A percentile compares a stretch with the other conserved stretches of the same genome.
phyloP scores from a whole-genome alignment of 2,888 invertebrate species.

The Platerodrilus igneus region DNA sequence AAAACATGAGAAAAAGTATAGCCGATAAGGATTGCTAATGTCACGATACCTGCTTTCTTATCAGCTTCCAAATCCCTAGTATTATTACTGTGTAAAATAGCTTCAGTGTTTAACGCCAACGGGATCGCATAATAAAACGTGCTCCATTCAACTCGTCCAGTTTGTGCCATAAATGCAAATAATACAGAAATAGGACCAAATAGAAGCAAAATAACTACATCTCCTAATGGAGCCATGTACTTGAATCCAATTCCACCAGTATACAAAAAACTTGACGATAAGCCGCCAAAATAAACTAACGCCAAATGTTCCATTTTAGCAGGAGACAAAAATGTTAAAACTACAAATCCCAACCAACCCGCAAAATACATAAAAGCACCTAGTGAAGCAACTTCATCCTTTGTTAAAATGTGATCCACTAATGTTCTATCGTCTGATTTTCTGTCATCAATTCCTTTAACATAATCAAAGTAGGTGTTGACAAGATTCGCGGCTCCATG shows the following conservation, averaged over 20 bases:
- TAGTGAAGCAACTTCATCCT: constrained; percentile 78
- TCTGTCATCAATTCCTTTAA: constrained; percentile 91
- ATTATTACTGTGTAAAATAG: constrained; percentile 92
- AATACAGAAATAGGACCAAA: constrained; percentile 93
- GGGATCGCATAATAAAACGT: constrained; percentile 92
- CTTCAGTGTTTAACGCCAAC: constrained; percentile 89
- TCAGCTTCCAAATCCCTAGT: constrained; percentile 88
- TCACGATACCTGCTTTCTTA: constrained; percentile 85
- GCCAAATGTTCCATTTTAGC: constrained; percentile 94
- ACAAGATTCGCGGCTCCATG: constrained; percentile 96
- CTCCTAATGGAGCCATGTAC: constrained; percentile 92
- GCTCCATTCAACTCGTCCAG: constrained; percentile 84
- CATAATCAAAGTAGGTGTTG: constrained; percentile 93
- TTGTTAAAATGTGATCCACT: constrained; percentile 85
- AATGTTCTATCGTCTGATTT: constrained; percentile 92
- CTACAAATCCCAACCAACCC: constrained; percentile 60
- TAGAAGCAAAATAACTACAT: constrained; percentile 84
- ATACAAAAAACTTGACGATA: constrained; percentile 93
- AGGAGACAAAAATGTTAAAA: constrained; percentile 61
- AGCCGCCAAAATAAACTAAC: constrained; percentile 89
- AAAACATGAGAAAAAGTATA: constrained; percentile 86
- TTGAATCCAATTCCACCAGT: constrained; percentile 95
- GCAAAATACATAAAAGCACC: constrained; percentile 84
- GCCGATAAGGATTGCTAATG: constrained; percentile 90
- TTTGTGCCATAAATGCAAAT: constrained; percentile 90